Evolutionary conservation across 2,888 invertebrate species (phyloP), one percentile per base, ranked within the genome.

Genomic region (Latheticus oryzae): DNA sequence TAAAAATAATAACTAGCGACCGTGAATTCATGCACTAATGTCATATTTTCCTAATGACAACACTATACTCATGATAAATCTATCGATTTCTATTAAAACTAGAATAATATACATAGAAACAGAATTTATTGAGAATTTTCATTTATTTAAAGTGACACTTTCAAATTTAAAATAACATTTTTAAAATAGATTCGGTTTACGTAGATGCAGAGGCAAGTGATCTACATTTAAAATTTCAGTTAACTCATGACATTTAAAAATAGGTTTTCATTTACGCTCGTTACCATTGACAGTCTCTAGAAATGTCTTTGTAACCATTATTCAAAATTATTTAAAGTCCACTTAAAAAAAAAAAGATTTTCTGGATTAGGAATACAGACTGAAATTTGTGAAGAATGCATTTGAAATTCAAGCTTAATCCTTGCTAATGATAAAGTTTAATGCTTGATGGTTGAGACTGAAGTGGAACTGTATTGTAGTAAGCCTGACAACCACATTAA

Each of bases 1-100:
- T 52, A 42, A 52, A 52, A 52, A 37, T 42, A 52, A 52, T 52
- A 42, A 52, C 28, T 19, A 16, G 40, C 42, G 52, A 52, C 52
- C 52, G 17, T 52, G 42, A 42, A 52, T 42, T 52, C 42, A 23
- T 51, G 40, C 28, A 50, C 28, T 38, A 50, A 30, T 52, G 30
- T 40, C 16, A 51, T 19, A 51, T 30, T 38, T 38, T 51, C 38
- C 51, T 51, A 51, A 51, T 38, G 51, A 51, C 51, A n/a, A n/a
- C n/a, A n/a, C 45, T 30, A 32, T 15, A 32, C 45, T 45, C 28
- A 30, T 12, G 3, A 7, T 11, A 16, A 21, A 2, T 13, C 8
- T 45, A 45, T 45, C 45, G 45, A 45, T 30, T 12, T 23, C 28
- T 2, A 7, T n/a, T 9, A 30, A 15, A 2, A n/a, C 8, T 32